Evolutionary conservation across 2,888 invertebrate genomes (phyloP), one percentile per base, ranked within the genome.

Genomic region (Apoda limacodes): DNA sequence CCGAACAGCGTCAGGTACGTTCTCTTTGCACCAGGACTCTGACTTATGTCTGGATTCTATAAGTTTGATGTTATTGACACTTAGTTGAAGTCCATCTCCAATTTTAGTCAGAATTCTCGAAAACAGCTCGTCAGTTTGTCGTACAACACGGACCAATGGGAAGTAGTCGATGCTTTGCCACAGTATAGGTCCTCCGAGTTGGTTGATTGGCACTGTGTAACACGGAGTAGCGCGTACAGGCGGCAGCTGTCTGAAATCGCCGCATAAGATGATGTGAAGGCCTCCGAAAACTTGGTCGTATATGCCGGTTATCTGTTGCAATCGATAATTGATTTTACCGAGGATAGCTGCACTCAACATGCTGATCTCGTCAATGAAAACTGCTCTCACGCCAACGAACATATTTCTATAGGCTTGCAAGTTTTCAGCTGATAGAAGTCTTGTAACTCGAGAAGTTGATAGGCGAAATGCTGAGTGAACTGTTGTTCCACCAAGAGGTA

Each of bases 91-190:
- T 29, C 49, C 52, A 42, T 51, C 41, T 5, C 52, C 54, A 34
- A 55, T 50, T 49, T 58, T 55, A 19, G 52, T 55, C 1, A 57
- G 42, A 27, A 55, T 45, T 6, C 32, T 34, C 9, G 60, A 51
- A 45, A 60, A 64, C 32, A n/a, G 20, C 35, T 33, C 43, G 34
- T 60, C 48, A 15, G 45, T 34, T 49, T 63, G 61, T 34, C 56
- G 44, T 39, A 60, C 48, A 15, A 58, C 54, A 45, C 52, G 43
- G 3, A 37, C 42, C 21, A 60, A 30, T 40, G 45, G 39, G 35
- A 43, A 61, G 44, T 48, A 60, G 31, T 56, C 39, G 2, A 62
- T 32, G 20, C 33, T 35, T 25, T 43, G 51, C 60, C 60, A 63
- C 17, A 59, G 39, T 10, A 39, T 28, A 6, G 43, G 40, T 30